Evolutionary conservation across 2,888 invertebrate species (phyloP).

Genomic region (Cosmopolites sordidus): DNA sequence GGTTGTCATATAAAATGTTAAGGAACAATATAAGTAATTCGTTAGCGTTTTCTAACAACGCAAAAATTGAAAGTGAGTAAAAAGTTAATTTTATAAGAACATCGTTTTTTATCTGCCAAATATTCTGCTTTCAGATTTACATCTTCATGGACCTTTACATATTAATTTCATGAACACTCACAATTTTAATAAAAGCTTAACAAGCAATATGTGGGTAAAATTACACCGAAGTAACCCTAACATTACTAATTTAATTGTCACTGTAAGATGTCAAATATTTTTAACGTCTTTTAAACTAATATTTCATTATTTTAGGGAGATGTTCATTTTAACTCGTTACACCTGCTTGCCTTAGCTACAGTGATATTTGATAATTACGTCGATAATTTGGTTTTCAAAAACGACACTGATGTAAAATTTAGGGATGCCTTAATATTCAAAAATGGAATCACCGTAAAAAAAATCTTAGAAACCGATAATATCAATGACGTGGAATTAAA

Average conservation of each 20-base stretch:
- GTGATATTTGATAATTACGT: slow-evolving; percentile 44
- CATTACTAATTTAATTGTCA: slow-evolving; percentile 12
- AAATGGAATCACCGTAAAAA: slow-evolving; percentile 42
- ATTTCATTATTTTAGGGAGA: slow-evolving; percentile 33
- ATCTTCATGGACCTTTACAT: slow-evolving; percentile 43
- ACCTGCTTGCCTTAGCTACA: slow-evolving; percentile 43
- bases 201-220: slow-evolving; percentile 17
- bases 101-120: no score
- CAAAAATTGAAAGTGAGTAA: slow-evolving; percentile 44
- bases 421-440: slow-evolving; percentile 38
- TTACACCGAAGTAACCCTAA: slow-evolving; percentile 7
- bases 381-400: slow-evolving; percentile 47
- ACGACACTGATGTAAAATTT: slow-evolving; percentile 39
- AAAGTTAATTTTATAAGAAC: background rate
- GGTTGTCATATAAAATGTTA: slow-evolving; percentile 31
- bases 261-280: slow-evolving; percentile 16
- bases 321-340: slow-evolving; percentile 35
- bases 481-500: slow-evolving; percentile 46
- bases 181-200: slow-evolving; percentile 23
- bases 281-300: background rate
- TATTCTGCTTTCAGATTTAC: slow-evolving; percentile 37
- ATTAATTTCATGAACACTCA: slow-evolving; percentile 41
- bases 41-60: slow-evolving; percentile 45
- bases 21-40: slow-evolving; percentile 38
- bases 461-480: slow-evolving; percentile 40